Base-by-base conservation (phyloP, 2,888 invertebrate genomes). In the Ectobius pallidus region DNA sequence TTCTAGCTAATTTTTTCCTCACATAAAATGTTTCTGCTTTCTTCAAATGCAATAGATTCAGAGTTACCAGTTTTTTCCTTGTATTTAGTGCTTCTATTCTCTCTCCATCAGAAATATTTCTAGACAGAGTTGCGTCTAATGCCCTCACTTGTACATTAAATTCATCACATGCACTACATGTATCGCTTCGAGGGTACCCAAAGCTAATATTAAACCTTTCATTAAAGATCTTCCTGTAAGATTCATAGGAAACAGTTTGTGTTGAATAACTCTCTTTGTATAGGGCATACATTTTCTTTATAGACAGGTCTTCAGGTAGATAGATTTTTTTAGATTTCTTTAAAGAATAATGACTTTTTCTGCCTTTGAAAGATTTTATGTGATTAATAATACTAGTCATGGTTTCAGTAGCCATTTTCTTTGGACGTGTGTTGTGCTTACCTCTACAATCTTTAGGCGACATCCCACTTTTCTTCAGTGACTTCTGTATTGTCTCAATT, bases 141-240 rank as follows among this genome's bases (percentile, higher is more conserved):
- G 18, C 49, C 18, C n/a, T 49, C 49, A 49, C 49, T 49, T 49
- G 18, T 18, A 49, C 18, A 49, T 49, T n/a, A n/a, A n/a, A n/a
- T n/a, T n/a, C n/a, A n/a, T n/a, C n/a, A n/a, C n/a, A n/a, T n/a
- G n/a, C n/a, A n/a, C n/a, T n/a, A n/a, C n/a, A n/a, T n/a, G n/a
- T n/a, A n/a, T n/a, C n/a, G n/a, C n/a, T n/a, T n/a, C 49, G 49
- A 49, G 79, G 79, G 76, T 79, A 79, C 34, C 79, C 79, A 72
- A 78, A 79, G 30, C 71, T 63, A 27, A 78, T 76, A 71, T 79
- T 79, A 70, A 78, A 79, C 39, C 77, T 70, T 46, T 18, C 77
- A 18, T 72, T 71, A 73, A 78, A 78, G 42, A 78, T 77, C 39
- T 71, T 72, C 55, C 77, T 73, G 72, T 79, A 79, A 27, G 77